Evolutionary conservation across 2,888 invertebrate genomes (phyloP), one percentile per base, ranked within the genome.

Genomic region (Allacma fusca): DNA sequence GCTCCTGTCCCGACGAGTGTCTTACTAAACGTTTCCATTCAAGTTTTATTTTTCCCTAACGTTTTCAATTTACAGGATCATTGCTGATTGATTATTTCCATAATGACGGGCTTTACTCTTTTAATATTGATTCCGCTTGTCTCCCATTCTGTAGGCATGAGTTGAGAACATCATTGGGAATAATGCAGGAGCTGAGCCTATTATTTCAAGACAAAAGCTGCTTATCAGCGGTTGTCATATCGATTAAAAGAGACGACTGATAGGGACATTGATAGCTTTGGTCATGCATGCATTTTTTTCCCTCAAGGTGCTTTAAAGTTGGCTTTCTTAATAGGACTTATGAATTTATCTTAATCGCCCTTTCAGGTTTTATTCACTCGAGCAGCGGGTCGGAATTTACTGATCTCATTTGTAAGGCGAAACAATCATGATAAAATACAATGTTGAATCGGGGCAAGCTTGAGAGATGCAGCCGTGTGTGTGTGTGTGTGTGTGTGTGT

Each of bases 31-130:
- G 9, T 34, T 34, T 34, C 5, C 34, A 34, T 34, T 19, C n/a
- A 50, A 16, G 50, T 50, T n/a, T 19, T 50, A 5, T 13, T 50
- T 50, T n/a, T n/a, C n/a, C n/a, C n/a, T 1, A 50, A 50, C 19
- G 9, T 50, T 50, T 50, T 50, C 50, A 50, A 50, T 50, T 50
- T 50, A 50, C 50, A 50, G 50, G 50, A 50, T 50, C 50, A 50
- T 50, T 16, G 16, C n/a, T 50, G n/a, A 50, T n/a, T 50, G 50
- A 50, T 50, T 50, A 50, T 50, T 50, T 50, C 50, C 2, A 50
- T 50, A 50, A 50, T 50, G 50, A 50, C 50, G 50, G 50, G 50
- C 50, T 50, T 50, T 50, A 34, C 34, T 9, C 34, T 34, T 34
- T 34, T n/a, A n/a, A 19, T 50, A 50, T 50, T 50, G 50, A 50